These are phyloP conservation scores for Chanos chanos DNA, from an alignment of 2,797 vertebrate species.

Conservation along the genomic window DNA sequence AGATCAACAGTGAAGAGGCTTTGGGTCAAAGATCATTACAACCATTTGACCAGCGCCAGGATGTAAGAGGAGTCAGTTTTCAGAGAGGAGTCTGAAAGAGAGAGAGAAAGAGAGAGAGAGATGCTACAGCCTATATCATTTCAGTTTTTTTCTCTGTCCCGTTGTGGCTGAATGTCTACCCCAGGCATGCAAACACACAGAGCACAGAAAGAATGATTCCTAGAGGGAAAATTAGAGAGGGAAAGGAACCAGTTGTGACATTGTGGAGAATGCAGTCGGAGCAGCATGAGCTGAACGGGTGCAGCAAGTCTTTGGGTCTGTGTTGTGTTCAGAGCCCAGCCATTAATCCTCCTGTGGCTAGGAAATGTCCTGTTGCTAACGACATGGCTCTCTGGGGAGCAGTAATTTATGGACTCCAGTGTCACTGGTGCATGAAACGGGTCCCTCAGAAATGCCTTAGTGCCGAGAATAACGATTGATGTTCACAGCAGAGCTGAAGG, in stretches of 20 bases:
- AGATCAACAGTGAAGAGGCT: slow-evolving; percentile 14
- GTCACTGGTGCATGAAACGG: slow-evolving; percentile 34
- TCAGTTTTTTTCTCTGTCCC: too few species aligned
- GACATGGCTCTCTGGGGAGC: slow-evolving; percentile 30
- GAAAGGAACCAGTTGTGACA: too few species aligned
- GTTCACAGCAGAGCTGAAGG: slow-evolving; percentile 22
- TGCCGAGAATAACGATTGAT: slow-evolving; percentile 18
- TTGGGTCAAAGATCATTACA: slow-evolving; percentile 16
- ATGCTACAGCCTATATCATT: too few species aligned
- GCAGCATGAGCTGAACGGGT: too few species aligned
- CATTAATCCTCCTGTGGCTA: slow-evolving; percentile 47
- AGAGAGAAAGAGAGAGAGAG: background rate
- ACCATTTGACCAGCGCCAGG: slow-evolving; percentile 25
- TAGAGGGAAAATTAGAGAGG: too few species aligned
- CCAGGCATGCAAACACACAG: too few species aligned
- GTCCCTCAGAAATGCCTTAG: too few species aligned
- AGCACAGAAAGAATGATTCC: too few species aligned
- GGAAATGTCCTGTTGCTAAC: slow-evolving; percentile 43
- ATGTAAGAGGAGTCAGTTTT: too few species aligned
- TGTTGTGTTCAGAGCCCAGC: slow-evolving; percentile 38
- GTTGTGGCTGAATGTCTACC: too few species aligned
- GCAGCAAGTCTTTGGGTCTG: slow-evolving; percentile 18
- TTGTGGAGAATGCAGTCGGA: too few species aligned
- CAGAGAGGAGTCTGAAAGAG: background rate
- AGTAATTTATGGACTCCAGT: slow-evolving; percentile 39